Base-by-base conservation (phyloP, 2,797 vertebrate species). In the Onychomys leucogaster region DNA sequence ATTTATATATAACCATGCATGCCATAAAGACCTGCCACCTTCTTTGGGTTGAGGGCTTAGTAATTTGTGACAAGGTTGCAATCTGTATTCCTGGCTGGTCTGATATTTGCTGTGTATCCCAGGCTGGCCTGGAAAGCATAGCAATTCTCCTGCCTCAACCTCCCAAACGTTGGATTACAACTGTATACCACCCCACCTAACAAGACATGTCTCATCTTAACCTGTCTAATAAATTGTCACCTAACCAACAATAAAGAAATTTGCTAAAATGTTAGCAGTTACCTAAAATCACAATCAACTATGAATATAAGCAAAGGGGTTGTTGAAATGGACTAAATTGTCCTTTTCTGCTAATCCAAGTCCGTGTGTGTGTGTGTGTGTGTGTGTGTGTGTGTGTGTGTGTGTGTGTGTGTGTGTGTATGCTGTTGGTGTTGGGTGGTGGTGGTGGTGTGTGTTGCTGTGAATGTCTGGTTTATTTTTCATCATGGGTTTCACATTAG, bases 401-500 rank as follows among this genome's bases (percentile, higher is more conserved):
- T 81, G 46, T 57, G 19, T 59, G 52, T 43, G 7, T 59, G 34
- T 61, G 46, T 61, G 37, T 91, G 63, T n/a, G n/a, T n/a, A n/a
- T 41, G 73, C 82, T 93, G 91, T 85, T 65, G 76, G 14, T 78
- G 29, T 25, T 32, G n/a, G n/a, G n/a, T n/a, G n/a, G n/a, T n/a
- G n/a, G n/a, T n/a, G n/a, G n/a, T n/a, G n/a, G n/a, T n/a, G n/a
- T n/a, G n/a, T n/a, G 59, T 11, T 14, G 43, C 23, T 87, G 46
- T 29, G 9, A 73, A 19, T 57, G 67, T 41, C 49, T 88, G 9
- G 2, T n/a, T 95, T 91, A 25, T 73, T 89, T 96, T 91, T 61
- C 16, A 89, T 59, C 75, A 55, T 65, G 65, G 46, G 19, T 96
- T 92, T 84, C 73, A 90, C 13, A 86, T 85, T 96, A 83, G 55